Evolutionary conservation across 2,888 invertebrate genomes (phyloP).

Genomic region (Aphodius granarius): DNA sequence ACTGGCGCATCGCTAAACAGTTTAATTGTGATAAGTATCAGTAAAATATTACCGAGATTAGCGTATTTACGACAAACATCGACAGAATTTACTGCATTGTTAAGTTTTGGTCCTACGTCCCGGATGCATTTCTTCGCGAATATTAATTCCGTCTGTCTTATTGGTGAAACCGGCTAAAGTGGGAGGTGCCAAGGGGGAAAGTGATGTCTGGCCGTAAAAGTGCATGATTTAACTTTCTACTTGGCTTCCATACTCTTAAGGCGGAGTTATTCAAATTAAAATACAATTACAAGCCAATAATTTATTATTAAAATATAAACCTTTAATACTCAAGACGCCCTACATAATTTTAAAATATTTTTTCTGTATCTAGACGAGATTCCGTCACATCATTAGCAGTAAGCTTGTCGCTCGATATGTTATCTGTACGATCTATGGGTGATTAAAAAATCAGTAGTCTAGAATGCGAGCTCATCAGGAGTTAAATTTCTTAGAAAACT

Average conservation of each 20-base stretch:
- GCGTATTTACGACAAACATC: not conserved
- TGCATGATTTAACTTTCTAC: not conserved
- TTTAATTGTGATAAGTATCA: not conserved
- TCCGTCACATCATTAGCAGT: too few species aligned
- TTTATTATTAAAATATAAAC: too few species aligned
- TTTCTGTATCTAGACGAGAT: too few species aligned
- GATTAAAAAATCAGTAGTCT: not conserved
- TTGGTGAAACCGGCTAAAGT: not conserved
- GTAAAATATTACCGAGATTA: not conserved
- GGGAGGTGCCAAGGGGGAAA: not conserved
- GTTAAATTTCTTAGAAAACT: constrained; percentile 4
- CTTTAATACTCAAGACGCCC: too few species aligned
- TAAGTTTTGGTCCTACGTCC: not conserved
- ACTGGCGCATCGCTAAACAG: not conserved
- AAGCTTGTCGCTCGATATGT: not conserved
- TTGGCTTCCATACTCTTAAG: not conserved
- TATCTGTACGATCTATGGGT: not conserved
- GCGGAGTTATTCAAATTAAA: not conserved
- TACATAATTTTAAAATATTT: too few species aligned
- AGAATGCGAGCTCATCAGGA: not conserved
- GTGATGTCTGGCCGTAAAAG: not conserved
- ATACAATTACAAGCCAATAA: too few species aligned
- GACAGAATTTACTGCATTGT: not conserved
- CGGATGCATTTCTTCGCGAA: not conserved
- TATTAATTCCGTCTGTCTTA: not conserved